Base-by-base conservation (phyloP, 1,140 invertebrate genomes). In the Monochamus saltuarius region DNA sequence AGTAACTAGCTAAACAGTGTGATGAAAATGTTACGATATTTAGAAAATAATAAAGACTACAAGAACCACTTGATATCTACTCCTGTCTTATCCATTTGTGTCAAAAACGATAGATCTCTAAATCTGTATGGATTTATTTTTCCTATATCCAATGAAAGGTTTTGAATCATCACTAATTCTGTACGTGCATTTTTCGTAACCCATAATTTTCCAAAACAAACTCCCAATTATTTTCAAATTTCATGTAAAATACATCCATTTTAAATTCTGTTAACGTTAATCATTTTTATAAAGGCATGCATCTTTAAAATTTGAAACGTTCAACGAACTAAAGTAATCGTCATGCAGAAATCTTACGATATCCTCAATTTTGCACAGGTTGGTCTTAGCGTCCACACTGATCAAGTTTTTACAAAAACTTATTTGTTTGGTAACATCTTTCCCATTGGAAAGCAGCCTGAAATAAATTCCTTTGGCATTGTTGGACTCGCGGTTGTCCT, bases 261-360 rank as follows among this genome's bases (percentile, higher is more conserved):
- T 40, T 40, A 40, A 14, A n/a, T 7, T 40, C 11, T 40, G 17
- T 11, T 47, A 16, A 47, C 17, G 7, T 47, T 17, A 42, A 42
- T 47, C 17, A 47, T 47, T 38, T 34, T 37, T 40, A 34, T 45
- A 35, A 16, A 42, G 14, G 37, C 90, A 94, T 4, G 90, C 89
- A 68, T 92, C 90, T 76, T 92, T 92, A 69, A 89, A 91, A 79
- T 94, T 94, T 9, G 87, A 90, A 4, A 86, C 86, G 73, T 92
- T 92, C 38, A 94, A 88, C 10, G 81, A 76, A 7, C 80, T 74
- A 72, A 94, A 94, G 75, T 92, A 94, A 75, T 92, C 89, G 68
- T 94, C 90, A 68, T 92, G 90, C 52, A 92, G 80, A 72, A 91
- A 91, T 43, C 90, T 80, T 11, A 92, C 88, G 17, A 92, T 91